Base-by-base conservation (phyloP, 2,797 vertebrate species). In the Echiichthys vipera region DNA sequence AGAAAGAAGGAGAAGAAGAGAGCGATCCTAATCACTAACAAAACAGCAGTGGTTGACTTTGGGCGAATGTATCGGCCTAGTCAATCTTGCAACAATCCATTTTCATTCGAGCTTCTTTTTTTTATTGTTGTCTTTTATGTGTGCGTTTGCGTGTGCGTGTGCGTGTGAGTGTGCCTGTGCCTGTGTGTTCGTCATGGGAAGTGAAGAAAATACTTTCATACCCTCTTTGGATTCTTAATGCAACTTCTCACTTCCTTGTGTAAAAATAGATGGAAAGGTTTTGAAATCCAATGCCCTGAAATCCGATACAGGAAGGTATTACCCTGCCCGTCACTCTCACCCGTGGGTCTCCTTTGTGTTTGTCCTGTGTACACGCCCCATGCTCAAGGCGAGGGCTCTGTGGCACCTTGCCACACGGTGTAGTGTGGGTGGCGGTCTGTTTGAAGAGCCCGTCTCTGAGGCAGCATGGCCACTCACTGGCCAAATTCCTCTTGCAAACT, bases 321-420 rank as follows among this genome's bases (percentile, higher is more conserved):
- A 89, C 87, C 89, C 84, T 72, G 84, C 73, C 81, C 50, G 80
- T 83, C 84, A 81, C 81, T 85, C 89, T 92, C 86, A 80, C 87
- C 88, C 84, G 79, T 81, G 86, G 90, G 85, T 91, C 88, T 90
- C 87, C 90, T 93, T 93, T 94, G 92, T 94, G 87, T 88, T 88
- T 72, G 86, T 75, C 81, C 84, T 58, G 78, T 53, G 88, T 89
- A 73, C 87, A 91, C 89, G 83, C 84, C 92, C 91, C 84, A n/a
- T 50, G 88, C 91, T 90, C 25, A 74, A 88, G 87, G 90, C 89
- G 14, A 91, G 76, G 83, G 85, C 85, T 87, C 75, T 32, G 81
- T 93, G 91, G 92, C 92, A 88, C 64, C 61, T n/a, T 78, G 89
- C 89, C 92, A 93, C 85, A 75, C 65, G 50, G 78, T 84, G 88